Evolutionary conservation across 1,140 invertebrate genomes (phyloP), one percentile per base, ranked within the genome.

Genomic region (Gyrodactylus salaris): DNA sequence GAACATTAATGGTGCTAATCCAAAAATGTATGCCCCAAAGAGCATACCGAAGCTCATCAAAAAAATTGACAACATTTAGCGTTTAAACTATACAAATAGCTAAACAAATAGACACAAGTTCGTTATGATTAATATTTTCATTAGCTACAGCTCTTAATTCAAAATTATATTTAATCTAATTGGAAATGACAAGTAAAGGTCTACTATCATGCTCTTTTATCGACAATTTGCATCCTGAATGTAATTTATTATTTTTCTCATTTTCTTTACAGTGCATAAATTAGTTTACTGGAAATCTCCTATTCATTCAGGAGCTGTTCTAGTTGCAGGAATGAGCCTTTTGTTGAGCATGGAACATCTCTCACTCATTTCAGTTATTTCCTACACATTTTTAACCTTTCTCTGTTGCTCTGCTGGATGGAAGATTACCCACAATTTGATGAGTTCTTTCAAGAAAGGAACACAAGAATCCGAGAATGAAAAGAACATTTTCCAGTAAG

Each of bases 21-120:
- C 94, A 75, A 90, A 86, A 26, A 94, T 79, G 82, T 91, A 97
- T 74, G 90, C 94, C 0, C 91, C 93, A 68, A 93, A 82, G 70
- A 97, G 82, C 92, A 98, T 97, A 70, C 94, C 87, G 74, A 90
- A 76, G 23, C 86, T 86, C 68, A 93, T 81, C 76, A 89, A 83
- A 78, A 89, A 83, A 72, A 93, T 81, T 75, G 89, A 85, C 76
- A 85, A 82, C 24, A 87, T 86, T 78, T 20, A 71, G 26, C 21
- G 20, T 69, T 24, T 71, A 20, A 25, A 24, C 20, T 71, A n/a
- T 24, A 22, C 25, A 71, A 25, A 71, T 71, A 25, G 24, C 34
- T 54, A 54, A 54, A 54, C 34, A 54, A n/a, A 54, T 54, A 54
- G 7, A n/a, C n/a, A 54, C 34, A 54, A n/a, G n/a, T n/a, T n/a